Base-by-base conservation (phyloP, 2,113 vertebrate genomes). In the Gymnogyps californianus region DNA sequence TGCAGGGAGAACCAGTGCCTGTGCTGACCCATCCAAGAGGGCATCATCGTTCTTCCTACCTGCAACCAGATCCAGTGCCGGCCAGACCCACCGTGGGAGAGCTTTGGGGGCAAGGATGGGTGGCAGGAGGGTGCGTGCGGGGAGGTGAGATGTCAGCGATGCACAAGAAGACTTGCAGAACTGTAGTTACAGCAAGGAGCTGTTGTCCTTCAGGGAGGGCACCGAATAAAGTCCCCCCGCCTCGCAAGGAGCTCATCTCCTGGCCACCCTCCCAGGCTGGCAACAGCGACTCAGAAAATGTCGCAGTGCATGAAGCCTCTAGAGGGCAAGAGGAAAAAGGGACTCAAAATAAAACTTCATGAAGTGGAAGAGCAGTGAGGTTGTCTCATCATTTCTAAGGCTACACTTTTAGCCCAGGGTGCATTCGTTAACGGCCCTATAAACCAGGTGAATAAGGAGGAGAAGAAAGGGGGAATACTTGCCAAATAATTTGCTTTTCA, bases 401-500 rank as follows among this genome's bases (percentile, higher is more conserved):
- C 58, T 49, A 34, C 24, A 18, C 28, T 87, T 91, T 58, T 26
- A 93, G 82, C 42, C 80, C 66, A 32, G 66, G 36, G 15, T 77
- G 29, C 46, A 13, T 65, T 86, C 3, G 1, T 67, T 90, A 92
- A 88, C 25, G 62, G 32, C 24, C 29, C 54, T 62, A 24, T 93
- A 83, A 93, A 94, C 59, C 6, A 11, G 36, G 42, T 81, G 38
- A 87, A 40, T 77, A 77, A 95, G 51, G n/a, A 83, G 51, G 16
- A 87, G 65, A 87, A 87, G 36, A 70, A 78, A 80, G 25, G 13
- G 18, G 28, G 51, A 77, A 88, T 38, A 28, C 9, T 47, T 46
- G 25, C 40, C 62, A 95, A 92, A 92, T 70, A 88, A 81, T 92
- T 81, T 88, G 42, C 64, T 90, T 92, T 92, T 83, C 80, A 90